phyloP scores from a whole-genome alignment of 2,888 invertebrate genomes.

The Seira sanloemensis region DNA sequence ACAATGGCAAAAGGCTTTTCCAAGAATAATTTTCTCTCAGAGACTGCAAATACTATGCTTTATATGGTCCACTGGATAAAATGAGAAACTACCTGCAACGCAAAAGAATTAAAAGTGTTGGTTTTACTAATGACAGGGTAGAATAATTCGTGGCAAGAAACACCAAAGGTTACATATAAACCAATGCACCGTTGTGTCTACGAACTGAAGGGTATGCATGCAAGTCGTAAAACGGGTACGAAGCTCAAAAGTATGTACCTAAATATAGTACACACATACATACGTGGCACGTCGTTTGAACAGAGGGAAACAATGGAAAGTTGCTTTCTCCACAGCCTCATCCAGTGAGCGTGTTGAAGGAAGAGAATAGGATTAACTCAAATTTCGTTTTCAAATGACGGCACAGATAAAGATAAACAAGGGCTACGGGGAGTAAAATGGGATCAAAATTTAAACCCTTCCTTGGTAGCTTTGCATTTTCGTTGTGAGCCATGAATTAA shows the following conservation, averaged over 20 bases:
- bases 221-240: too few relatives aligned
- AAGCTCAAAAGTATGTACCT: too few relatives aligned
- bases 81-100: neutral
- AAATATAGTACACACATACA: too few relatives aligned
- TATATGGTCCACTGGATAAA: too few relatives aligned
- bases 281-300: too few relatives aligned
- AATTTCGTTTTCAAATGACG: conserved; percentile 42
- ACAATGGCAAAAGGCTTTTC: neutral
- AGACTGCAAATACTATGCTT: too few relatives aligned
- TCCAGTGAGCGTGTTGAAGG: neutral
- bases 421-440: conserved; percentile 30
- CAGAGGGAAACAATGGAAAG: neutral
- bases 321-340: neutral
- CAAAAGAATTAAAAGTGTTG: neutral
- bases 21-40: too few relatives aligned
- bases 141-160: neutral
- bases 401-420: conserved; percentile 47
- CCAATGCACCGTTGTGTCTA: neutral
- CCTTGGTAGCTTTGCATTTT: neutral
- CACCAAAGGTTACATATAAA: neutral
- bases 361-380: conserved; percentile 39
- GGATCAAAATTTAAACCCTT: conserved; percentile 50
- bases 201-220: too few relatives aligned
- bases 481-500: neutral
- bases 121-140: neutral